Evolutionary conservation across 2,888 invertebrate species (phyloP), one percentile per base, ranked within the genome.

Genomic region (Tinea pellionella): DNA sequence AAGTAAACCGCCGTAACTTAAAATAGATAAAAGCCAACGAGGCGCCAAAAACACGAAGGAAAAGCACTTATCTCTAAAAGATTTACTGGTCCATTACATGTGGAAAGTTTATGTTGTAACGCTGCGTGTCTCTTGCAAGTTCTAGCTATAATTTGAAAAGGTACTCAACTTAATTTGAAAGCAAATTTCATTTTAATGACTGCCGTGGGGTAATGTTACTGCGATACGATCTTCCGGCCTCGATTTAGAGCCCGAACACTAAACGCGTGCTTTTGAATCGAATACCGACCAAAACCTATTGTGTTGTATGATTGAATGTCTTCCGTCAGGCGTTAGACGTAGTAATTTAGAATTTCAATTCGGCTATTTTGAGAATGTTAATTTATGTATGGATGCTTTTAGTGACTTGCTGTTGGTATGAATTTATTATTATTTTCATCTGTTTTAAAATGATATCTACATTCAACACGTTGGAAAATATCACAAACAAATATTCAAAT

Each of bases 161-260:
- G 32, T 32, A 57, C 57, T 57, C 15, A 57, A 57, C 32, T 32
- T 57, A 32, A 71, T 71, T 67, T 75, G 74, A 73, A 75, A 75
- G 79, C 78, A 83, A 83, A 84, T 84, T 81, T 82, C 77, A 82
- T 81, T 84, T 82, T 83, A 81, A 83, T 80, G 83, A 80, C 79
- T 76, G 66, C 57, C 57, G 19, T n/a, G 29, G 32, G 57, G 57
- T 16, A 55, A 29, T 19, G 65, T 65, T 69, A 69, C 69, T 67
- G 64, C 63, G 78, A 79, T 80, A 73, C 65, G 66, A 79, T 80
- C 80, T 72, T 66, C 66, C 61, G 61, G 64, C 71, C 70, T 74
- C 76, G 73, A 78, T 78, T 79, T 74, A 73, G 71, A 68, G 8
- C 55, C 55, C 11, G n/a, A 16, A 47, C 16, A 18, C 15, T 6